Conservation (phyloP, 2,113 vertebrate genomes). For the rat (Rattus norvegicus) region GRCr8 NC_086031.1:77388001-77388500, state of each 20-base stretch:
- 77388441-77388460: background rate
- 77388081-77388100: background rate
- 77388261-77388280: background rate
- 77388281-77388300: background rate
- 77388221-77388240: background rate
- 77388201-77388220: background rate
- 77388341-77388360: background rate
- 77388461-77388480: background rate
- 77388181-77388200: background rate
- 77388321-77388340: too few species aligned
- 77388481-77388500: background rate
- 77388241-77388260: background rate
- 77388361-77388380: background rate
- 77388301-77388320: background rate
- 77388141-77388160: background rate
- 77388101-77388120: background rate
- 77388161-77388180: background rate
- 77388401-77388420: background rate
- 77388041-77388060: background rate
- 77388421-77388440: too few species aligned
- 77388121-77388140: background rate
- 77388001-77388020: background rate
- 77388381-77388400: background rate
- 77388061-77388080: background rate
- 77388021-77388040: background rate